Evolutionary conservation across 2,797 vertebrate species (phyloP), one percentile per base, ranked within the genome.

Genomic region (Nothura maculosa): DNA sequence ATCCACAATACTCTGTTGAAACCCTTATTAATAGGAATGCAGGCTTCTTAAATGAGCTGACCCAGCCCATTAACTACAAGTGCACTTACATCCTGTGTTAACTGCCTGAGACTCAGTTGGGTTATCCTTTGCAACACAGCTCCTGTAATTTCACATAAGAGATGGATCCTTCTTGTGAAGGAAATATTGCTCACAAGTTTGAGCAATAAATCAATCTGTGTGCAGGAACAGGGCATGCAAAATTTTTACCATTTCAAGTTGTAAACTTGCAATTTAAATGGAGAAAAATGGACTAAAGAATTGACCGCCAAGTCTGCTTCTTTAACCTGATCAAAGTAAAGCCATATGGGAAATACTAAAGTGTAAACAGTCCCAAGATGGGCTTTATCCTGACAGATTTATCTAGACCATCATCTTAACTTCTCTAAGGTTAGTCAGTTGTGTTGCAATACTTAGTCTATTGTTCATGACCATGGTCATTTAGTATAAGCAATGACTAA

Each of bases 21-120:
- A 1, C n/a, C n/a, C n/a, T n/a, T n/a, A n/a, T n/a, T n/a, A 30
- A 19, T 36, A 0, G 9, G 30, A 32, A 45, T 48, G 34, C 30
- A 34, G 34, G 13, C 19, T 13, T 36, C 21, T 18, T 10, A 21
- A 4, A 7, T 47, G 47, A 55, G 57, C 40, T 32, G 28, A 10
- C 11, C 2, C 20, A 2, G 12, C 47, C 38, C 6, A 45, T 6
- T 21, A 12, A 27, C 25, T 2, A 1, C 45, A 52, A 15, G 38
- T 1, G 13, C n/a, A 28, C 25, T 54, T 19, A 9, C 5, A 6
- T 2, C 5, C n/a, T 10, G 24, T 15, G 4, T 6, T 38, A 10
- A 10, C 57, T 20, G 24, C 30, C 1, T 1, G 6, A 24, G 22
- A 18, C 17, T 18, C 3, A 1, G 6, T n/a, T 19, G 14, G 6